phyloP scores from a whole-genome alignment of 2,113 vertebrate species.

The Catharus minimus region DNA sequence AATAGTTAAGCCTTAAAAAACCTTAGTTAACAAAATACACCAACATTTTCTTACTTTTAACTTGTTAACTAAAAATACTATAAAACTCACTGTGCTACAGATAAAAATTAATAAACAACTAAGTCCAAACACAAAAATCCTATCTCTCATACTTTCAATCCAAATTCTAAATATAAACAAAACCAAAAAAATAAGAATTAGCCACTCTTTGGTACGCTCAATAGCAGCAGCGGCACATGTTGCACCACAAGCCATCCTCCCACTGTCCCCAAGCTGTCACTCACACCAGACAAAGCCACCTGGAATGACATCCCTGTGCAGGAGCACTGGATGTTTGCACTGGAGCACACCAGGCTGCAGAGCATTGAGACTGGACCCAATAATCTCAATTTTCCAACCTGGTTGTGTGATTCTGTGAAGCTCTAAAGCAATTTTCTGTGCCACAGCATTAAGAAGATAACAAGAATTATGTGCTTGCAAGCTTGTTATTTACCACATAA shows the following conservation, averaged over 20 bases:
- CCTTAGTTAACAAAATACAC: no score
- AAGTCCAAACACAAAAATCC: no score
- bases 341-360: not conserved
- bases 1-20: no score
- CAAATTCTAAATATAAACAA: no score
- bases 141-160: no score
- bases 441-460: no score
- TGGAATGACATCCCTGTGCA: not conserved
- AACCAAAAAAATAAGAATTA: no score
- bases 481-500: fast-evolving
- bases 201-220: not conserved
- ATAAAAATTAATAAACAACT: no score
- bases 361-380: not conserved
- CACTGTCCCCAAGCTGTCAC: fast-evolving
- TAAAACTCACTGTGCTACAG: no score
- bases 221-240: not conserved
- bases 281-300: not conserved
- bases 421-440: not conserved
- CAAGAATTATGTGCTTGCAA: fast-evolving
- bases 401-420: not conserved
- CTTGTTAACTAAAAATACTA: no score
- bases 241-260: not conserved
- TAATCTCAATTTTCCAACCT: not conserved
- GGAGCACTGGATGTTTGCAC: fast-evolving
- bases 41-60: no score